A percentile compares a stretch with the other conserved stretches of the same genome.
phyloP scores from a whole-genome alignment of 2,797 vertebrate genomes.

The Argyrosomus regius region DNA sequence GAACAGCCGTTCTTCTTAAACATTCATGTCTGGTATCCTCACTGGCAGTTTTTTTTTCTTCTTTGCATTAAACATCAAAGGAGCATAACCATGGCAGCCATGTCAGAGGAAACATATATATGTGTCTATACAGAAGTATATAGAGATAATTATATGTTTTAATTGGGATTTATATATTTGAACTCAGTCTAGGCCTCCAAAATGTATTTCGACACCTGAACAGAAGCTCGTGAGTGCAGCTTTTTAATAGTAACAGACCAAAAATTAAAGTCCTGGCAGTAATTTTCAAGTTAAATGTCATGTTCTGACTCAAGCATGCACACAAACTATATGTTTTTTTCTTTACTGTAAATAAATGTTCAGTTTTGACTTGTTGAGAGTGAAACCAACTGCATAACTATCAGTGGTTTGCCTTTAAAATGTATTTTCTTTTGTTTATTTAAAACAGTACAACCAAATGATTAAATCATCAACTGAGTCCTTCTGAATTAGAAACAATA shows the following conservation, averaged over 20 bases:
- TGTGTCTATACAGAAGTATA: neutral
- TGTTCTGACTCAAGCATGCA: neutral
- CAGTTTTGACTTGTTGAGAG: neutral
- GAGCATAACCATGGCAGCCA: conserved; percentile 2
- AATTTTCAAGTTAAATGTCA: neutral
- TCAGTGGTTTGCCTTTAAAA: neutral
- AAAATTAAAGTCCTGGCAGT: neutral
- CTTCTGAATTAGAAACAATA: neutral
- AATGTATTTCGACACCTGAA: neutral
- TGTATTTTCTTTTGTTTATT: neutral
- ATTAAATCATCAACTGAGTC: neutral
- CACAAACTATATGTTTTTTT: neutral
- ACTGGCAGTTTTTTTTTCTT: conserved; percentile 1
- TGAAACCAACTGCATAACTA: neutral
- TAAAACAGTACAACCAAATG: neutral
- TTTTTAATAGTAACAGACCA: neutral
- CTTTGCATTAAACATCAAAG: conserved; percentile 49
- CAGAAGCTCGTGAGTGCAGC: too few species aligned
- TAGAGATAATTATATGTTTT: neutral
- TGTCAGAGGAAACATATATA: conserved; percentile 13
- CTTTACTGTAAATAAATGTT: neutral
- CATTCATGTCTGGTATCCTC: conserved; percentile 74
- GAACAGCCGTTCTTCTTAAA: conserved; percentile 79
- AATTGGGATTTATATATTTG: neutral
- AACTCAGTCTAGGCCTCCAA: neutral